Conservation (phyloP, 1,140 invertebrate genomes). For the Brachionus rubens region DNA sequence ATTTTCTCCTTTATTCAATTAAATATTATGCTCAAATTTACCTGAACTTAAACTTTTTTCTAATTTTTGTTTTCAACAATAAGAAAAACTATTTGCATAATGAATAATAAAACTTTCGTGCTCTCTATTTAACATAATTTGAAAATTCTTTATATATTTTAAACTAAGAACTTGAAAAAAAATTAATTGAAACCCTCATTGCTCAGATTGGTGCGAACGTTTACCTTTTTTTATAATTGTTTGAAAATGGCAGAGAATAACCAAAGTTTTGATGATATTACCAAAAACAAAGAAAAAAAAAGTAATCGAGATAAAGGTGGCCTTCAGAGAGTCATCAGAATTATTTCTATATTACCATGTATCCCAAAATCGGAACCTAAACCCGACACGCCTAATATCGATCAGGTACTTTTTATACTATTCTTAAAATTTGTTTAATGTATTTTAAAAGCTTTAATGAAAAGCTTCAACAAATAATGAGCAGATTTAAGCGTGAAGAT, state of each 20-base stretch:
- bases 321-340: neutral
- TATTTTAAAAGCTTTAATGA: neutral
- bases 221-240: neutral
- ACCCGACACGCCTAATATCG: slow-evolving; percentile 40
- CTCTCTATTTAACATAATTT: slow-evolving; percentile 31
- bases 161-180: neutral
- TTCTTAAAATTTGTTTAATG: neutral
- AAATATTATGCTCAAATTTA: neutral
- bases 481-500: neutral
- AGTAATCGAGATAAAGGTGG: neutral
- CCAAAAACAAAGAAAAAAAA: slow-evolving; percentile 11
- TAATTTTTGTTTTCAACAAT: slow-evolving; percentile 4
- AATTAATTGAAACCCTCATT: slow-evolving; percentile 1
- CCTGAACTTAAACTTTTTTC: neutral
- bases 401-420: neutral
- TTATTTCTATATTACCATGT: slow-evolving; percentile 20
- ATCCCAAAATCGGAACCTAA: slow-evolving; percentile 10
- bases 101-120: slow-evolving; percentile 17
- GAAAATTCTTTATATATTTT: too few relatives aligned
- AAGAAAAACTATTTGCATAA: slow-evolving; percentile 15
- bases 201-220: too few relatives aligned
- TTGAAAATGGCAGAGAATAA: slow-evolving; percentile 27
- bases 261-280: slow-evolving; percentile 30
- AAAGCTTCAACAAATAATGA: slow-evolving; percentile 19
- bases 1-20: neutral